Percentiles rank a stretch among this genome's conserved stretches.
Evolutionary conservation across 2,797 vertebrate genomes (phyloP).

Genomic region (Anas georgica): DNA sequence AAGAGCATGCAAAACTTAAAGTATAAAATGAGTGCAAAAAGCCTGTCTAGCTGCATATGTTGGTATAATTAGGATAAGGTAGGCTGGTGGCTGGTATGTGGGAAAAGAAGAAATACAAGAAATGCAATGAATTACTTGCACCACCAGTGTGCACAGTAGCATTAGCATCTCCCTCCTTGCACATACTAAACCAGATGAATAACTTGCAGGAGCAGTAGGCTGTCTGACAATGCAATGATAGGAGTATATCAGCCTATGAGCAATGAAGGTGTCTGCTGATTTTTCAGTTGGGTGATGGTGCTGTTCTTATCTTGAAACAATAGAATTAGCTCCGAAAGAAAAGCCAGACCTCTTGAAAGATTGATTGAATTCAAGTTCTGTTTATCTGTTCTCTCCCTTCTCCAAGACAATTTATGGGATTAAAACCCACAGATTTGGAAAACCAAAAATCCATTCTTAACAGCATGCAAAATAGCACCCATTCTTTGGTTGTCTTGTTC

Average conservation of each 20-base stretch:
- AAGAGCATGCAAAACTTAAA: not conserved
- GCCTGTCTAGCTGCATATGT: not conserved
- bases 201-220: not conserved
- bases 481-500: not conserved
- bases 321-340: not conserved
- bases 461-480: not conserved
- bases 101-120: not conserved
- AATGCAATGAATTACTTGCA: not conserved
- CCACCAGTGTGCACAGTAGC: not conserved
- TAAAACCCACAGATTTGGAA: not conserved
- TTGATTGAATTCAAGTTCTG: not conserved
- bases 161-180: not conserved
- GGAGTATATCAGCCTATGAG: not conserved
- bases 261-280: not conserved
- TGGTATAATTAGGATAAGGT: not conserved
- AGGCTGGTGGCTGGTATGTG: fast-evolving
- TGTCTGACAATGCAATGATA: not conserved
- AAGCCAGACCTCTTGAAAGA: not conserved
- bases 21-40: not conserved
- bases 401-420: not conserved
- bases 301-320: not conserved
- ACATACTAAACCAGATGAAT: not conserved
- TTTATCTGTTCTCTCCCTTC: not conserved
- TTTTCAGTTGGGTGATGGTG: not conserved
- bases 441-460: not conserved